Evolutionary conservation across 2,888 invertebrate species (phyloP).

Genomic region (Drosophila birchii): DNA sequence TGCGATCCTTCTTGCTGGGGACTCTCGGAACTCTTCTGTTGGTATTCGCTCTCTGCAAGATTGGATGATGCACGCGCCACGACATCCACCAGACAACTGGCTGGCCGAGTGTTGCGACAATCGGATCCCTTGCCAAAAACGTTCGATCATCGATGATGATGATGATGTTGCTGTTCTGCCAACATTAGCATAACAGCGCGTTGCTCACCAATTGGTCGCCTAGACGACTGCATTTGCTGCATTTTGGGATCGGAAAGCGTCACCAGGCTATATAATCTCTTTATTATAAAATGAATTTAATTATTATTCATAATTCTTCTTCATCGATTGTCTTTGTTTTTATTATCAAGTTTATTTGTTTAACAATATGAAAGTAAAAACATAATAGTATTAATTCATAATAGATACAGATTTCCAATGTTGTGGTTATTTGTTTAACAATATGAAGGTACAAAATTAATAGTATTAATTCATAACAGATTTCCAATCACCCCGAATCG

Average conservation of each 20-base stretch:
- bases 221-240: conserved; percentile 1
- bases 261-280: neutral
- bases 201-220: neutral
- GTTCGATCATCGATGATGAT: conserved; percentile 28
- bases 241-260: neutral
- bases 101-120: conserved; percentile 34
- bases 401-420: too few species aligned
- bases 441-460: neutral
- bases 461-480: neutral
- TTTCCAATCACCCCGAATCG: neutral
- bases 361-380: too few species aligned
- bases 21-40: neutral
- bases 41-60: neutral
- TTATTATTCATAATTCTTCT: too few species aligned
- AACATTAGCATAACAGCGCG: conserved; percentile 17
- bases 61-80: conserved; percentile 52
- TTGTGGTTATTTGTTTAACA: conserved; percentile 9
- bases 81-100: conserved; percentile 58
- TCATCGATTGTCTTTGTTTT: neutral
- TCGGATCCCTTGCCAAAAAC: conserved; percentile 42
- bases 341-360: conserved; percentile 2
- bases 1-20: neutral
- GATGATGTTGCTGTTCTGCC: conserved; percentile 16
- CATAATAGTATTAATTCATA: too few species aligned
- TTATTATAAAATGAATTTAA: too few species aligned